Base-by-base conservation (phyloP, 2,797 vertebrate species). In the Poecilia picta region DNA sequence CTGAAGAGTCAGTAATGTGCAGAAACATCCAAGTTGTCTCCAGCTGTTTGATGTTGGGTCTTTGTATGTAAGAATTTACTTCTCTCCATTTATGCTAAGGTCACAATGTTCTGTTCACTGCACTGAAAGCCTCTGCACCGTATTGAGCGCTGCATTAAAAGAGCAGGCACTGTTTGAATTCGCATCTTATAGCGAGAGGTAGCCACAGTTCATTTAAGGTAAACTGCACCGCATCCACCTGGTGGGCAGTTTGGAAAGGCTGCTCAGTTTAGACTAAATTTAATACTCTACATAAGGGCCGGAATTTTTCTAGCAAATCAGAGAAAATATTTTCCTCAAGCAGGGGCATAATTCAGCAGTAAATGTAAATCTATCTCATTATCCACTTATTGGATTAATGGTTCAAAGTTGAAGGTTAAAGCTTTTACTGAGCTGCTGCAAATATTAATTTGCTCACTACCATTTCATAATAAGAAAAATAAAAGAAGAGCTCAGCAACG, bases 181-280 rank as follows among this genome's bases (percentile, higher is more conserved):
- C 59, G 51, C 16, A 25, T 71, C 77, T 77, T 62, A 72, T 53
- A 73, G 43, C 81, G 45, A 0, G 10, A 72, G 71, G n/a, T 78
- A 83, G 77, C 62, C 57, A 15, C n/a, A 62, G 85, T 84, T 84
- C 79, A 81, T 83, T 80, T 70, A 43, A 43, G 62, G 81, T 45
- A 31, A 39, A 57, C 28, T 41, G 18, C 77, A 74, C 5, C 64
- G 3, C 72, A 51, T 75, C 12, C 73, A 25, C 11, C 36, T 46
- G 11, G 18, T 51, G 28, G 39, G 53, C 43, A 66, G 77, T 31
- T 68, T 53, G 5, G n/a, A 45, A 72, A 76, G 41, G 8, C 18
- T 55, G 46, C 25, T 71, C 57, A 62, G 41, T 16, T 71, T 45
- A 71, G 68, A 45, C 41, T 7, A 71, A 71, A 45, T 43, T n/a